Evolutionary conservation across 2,797 vertebrate species (phyloP), one percentile per base, ranked within the genome.

Genomic region (Smutsia temminckii): DNA sequence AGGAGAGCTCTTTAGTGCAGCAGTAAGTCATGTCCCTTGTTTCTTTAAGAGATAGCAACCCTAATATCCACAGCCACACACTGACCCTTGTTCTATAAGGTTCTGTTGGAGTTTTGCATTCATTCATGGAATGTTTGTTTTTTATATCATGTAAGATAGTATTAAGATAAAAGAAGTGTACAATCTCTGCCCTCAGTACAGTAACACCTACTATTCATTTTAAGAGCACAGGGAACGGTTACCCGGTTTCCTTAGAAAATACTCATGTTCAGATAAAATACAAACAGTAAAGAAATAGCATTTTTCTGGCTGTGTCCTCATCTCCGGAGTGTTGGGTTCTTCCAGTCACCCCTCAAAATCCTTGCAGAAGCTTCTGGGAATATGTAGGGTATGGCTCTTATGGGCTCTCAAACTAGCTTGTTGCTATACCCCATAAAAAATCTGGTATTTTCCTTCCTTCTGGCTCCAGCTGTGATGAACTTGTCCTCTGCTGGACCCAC

Each of bases 321-420:
- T 83, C 21, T 3, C 57, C n/a, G 2, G 2, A 23, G 0, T 32
- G 34, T 77, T 46, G 0, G 6, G 3, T 87, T 92, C 61, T 32
- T 64, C 6, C 34, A 46, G 3, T 55, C 27, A 32, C 8, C 14
- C 16, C 7, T 85, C 37, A 89, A 29, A 79, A 57, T 42, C 8
- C 27, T 87, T 61, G 68, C 34, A 72, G 89, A 89, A 85, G 68
- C 27, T 93, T 96, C 25, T 80, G 40, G 10, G 25, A 95, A 32
- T 84, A 53, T 25, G 91, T 34, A 68, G n/a, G 7, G 3, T 80
- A 8, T 63, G 23, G 46, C 25, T 49, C 32, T 59, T 17, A 27
- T 55, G 18, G 71, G 10, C 32, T 89, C 55, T 91, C 8, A 40
- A 66, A 55, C 9, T 71, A 12, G 12, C 53, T 34, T 85, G 6